Percentiles rank a stretch among this genome's conserved stretches.
phyloP scores from a whole-genome alignment of 2,888 invertebrate genomes.

The Hemicrepidius hirtus region DNA sequence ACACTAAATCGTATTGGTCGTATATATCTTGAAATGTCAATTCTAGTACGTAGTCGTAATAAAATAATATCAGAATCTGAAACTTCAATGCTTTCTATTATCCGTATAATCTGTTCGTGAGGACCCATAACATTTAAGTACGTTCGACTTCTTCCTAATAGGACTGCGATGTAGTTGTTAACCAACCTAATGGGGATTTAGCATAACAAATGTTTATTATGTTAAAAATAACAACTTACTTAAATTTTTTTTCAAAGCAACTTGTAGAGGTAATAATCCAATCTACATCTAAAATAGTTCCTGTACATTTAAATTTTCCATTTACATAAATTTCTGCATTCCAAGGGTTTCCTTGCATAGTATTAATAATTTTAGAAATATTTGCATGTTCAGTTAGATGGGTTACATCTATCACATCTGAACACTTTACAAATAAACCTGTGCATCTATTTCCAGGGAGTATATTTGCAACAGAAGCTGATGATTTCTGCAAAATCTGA shows the following conservation, averaged over 20 bases:
- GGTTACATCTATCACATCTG: conserved; percentile 70
- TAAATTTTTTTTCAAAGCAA: conserved; percentile 72
- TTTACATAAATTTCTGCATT: conserved; percentile 82
- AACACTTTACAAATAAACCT: conserved; percentile 75
- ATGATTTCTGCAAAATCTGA: background rate
- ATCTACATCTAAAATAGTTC: conserved; percentile 78
- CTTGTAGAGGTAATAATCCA: conserved; percentile 78
- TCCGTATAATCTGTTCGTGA: conserved; percentile 80
- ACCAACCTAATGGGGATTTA: conserved; percentile 72
- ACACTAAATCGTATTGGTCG: conserved; percentile 77
- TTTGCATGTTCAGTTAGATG: conserved; percentile 57
- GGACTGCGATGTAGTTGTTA: conserved; percentile 77
- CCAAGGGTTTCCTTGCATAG: conserved; percentile 77
- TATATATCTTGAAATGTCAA: conserved; percentile 78
- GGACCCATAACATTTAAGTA: conserved; percentile 77
- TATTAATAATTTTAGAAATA: conserved; percentile 43
- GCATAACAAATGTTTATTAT: conserved; percentile 11
- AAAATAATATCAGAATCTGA: conserved; percentile 77
- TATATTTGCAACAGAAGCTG: background rate
- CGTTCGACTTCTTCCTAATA: conserved; percentile 81
- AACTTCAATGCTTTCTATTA: conserved; percentile 77
- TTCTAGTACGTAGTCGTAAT: conserved; percentile 77
- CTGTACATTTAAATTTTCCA: conserved; percentile 82
- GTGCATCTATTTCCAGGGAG: conserved; percentile 67
- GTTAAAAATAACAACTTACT: conserved; percentile 65